These are phyloP conservation scores for Drosophila picticornis DNA, from an alignment of 2,888 invertebrate species.

Conservation along the genomic window DNA sequence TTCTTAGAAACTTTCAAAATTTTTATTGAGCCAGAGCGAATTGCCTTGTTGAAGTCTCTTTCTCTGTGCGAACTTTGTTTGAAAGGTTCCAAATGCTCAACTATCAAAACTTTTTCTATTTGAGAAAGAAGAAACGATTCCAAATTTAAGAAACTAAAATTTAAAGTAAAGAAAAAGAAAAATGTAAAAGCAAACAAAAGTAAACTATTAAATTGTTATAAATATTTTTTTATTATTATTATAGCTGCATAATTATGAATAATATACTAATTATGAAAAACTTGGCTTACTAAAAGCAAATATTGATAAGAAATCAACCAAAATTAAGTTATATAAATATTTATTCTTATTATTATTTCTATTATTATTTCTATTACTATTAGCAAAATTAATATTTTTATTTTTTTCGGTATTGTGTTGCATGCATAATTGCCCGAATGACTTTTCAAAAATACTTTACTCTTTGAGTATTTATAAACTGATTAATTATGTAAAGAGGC, in stretches of 20 bases:
- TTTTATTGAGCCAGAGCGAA: background rate
- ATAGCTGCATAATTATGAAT: too few species aligned
- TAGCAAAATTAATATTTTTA: background rate
- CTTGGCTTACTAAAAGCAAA: background rate
- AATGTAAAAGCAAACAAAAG: too few species aligned
- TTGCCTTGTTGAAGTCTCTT: background rate
- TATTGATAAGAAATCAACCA: background rate
- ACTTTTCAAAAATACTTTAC: slow-evolving; percentile 30
- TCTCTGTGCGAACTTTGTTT: background rate
- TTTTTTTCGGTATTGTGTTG: background rate
- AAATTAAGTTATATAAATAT: background rate
- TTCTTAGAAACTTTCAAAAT: background rate
- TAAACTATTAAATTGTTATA: too few species aligned
- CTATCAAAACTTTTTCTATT: background rate
- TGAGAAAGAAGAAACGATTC: background rate
- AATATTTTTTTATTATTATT: too few species aligned
- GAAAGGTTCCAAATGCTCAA: background rate
- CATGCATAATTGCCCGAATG: slow-evolving; percentile 30
- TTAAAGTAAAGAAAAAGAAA: too few species aligned
- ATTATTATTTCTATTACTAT: background rate
- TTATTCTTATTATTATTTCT: background rate
- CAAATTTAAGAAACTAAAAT: too few species aligned
- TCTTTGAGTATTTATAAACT: slow-evolving; percentile 64
- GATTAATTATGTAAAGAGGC: slow-evolving; percentile 77
- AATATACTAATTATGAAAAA: background rate